These are phyloP conservation scores for Myopa tessellatipennis DNA, from an alignment of 2,888 invertebrate species.

Conservation along the genomic window DNA sequence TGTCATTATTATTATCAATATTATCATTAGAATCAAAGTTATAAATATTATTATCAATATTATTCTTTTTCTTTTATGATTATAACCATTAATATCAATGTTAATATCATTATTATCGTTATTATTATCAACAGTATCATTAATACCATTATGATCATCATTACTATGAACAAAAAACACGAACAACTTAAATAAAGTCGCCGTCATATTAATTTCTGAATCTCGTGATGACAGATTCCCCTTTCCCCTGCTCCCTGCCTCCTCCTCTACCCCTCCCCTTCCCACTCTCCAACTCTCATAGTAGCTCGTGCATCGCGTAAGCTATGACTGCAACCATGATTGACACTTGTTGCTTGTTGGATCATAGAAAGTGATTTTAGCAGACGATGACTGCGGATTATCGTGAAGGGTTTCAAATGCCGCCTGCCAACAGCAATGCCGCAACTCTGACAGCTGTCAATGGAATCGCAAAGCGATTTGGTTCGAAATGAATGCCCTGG, in stretches of 20 bases:
- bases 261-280: neutral
- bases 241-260: neutral
- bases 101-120: too few relatives aligned
- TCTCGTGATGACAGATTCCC: neutral
- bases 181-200: neutral
- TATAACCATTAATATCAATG: too few relatives aligned
- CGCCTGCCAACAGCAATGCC: neutral
- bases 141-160: too few relatives aligned
- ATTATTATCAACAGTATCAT: too few relatives aligned
- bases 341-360: neutral
- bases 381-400: too few relatives aligned
- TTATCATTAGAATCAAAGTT: too few relatives aligned
- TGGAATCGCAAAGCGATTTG: neutral
- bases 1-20: too few relatives aligned
- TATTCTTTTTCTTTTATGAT: too few relatives aligned
- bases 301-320: too few relatives aligned
- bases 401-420: neutral
- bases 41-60: too few relatives aligned
- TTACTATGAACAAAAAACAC: neutral
- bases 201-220: neutral
- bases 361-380: too few relatives aligned
- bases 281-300: neutral
- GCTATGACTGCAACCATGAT: neutral
- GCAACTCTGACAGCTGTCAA: conserved; percentile 19
- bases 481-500: neutral